Evolutionary conservation across 2,113 vertebrate species (phyloP).

Genomic region (Piaya cayana): DNA sequence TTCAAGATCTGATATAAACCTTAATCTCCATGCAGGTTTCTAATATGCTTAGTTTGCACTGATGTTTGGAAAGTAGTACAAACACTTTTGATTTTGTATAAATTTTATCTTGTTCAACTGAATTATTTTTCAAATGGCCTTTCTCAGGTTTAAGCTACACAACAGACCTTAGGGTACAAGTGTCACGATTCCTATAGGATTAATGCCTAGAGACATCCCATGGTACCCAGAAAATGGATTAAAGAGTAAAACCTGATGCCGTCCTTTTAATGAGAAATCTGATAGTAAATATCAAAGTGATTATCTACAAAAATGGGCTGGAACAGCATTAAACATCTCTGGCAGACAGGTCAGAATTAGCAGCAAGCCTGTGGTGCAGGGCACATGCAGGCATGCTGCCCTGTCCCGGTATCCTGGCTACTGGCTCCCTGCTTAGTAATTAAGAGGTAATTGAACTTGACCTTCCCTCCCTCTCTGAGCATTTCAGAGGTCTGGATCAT

Average conservation of each 20-base stretch:
- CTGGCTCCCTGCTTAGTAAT: background rate
- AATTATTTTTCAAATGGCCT: background rate
- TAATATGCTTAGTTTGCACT: background rate
- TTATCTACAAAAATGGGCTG: background rate
- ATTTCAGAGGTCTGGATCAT: background rate
- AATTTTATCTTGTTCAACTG: background rate
- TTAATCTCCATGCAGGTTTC: background rate
- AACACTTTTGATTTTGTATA: background rate
- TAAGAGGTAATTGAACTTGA: conserved; percentile 15
- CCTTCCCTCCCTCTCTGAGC: background rate
- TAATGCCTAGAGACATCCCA: background rate
- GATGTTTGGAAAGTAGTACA: background rate
- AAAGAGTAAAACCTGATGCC: background rate
- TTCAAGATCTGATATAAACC: background rate
- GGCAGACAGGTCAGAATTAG: background rate
- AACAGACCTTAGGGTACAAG: background rate
- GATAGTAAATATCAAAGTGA: background rate
- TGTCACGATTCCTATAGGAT: background rate
- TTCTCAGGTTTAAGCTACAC: background rate
- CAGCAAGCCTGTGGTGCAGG: background rate
- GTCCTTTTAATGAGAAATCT: background rate
- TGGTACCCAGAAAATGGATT: background rate
- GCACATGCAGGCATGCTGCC: background rate
- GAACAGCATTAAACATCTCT: background rate
- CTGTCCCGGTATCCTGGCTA: background rate